Evolutionary conservation across 2,113 vertebrate species (phyloP).

Genomic region (Pseudolaguvia tuberculata): DNA sequence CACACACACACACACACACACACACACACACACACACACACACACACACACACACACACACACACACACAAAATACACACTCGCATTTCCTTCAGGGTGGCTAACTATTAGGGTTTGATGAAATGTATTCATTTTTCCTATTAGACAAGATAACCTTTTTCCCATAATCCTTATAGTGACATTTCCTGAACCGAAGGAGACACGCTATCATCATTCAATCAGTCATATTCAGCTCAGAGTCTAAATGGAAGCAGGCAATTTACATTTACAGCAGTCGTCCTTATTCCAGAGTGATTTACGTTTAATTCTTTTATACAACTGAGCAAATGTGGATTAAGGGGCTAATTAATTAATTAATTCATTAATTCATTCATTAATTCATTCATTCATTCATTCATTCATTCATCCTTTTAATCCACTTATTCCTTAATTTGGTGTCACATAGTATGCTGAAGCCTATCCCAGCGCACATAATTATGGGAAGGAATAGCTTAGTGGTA

Average conservation of each 20-base stretch:
- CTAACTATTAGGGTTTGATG: background rate
- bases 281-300: too few species aligned
- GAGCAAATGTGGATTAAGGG: background rate
- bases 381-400: too few species aligned
- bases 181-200: background rate
- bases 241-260: background rate
- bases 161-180: background rate
- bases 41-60: background rate
- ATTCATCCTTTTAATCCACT: too few species aligned
- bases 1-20: too few species aligned
- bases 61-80: background rate
- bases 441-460: too few species aligned
- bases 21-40: too few species aligned
- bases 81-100: background rate
- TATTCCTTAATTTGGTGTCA: too few species aligned
- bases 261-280: slow-evolving; percentile 11
- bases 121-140: background rate
- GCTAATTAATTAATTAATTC: too few species aligned
- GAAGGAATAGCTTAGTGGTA: too few species aligned
- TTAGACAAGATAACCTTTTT: background rate
- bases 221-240: slow-evolving; percentile 16
- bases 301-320: too few species aligned
- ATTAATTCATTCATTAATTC: too few species aligned
- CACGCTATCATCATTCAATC: background rate
- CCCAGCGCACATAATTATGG: too few species aligned